Conservation (phyloP, 2,797 vertebrate species). For the Argya squamiceps region DNA sequence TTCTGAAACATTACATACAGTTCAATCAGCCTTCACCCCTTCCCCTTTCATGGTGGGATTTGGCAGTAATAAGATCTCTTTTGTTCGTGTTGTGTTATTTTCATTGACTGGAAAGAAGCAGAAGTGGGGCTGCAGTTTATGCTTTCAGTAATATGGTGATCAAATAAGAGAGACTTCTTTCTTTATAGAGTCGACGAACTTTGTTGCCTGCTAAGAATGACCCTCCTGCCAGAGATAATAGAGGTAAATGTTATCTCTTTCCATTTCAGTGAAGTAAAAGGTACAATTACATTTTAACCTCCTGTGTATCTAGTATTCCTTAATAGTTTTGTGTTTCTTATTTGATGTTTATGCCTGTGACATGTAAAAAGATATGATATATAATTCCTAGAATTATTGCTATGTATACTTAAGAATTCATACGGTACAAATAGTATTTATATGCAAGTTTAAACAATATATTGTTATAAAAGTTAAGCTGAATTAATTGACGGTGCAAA, state of each 20-base stretch:
- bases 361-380: not conserved
- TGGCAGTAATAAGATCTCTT: not conserved
- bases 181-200: constrained; percentile 83
- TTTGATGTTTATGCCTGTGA: not conserved
- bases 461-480: not conserved
- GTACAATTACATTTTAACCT: not conserved
- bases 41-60: not conserved
- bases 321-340: not conserved
- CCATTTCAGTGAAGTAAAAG: not conserved
- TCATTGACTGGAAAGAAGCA: not conserved
- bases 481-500: not conserved
- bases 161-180: constrained; percentile 18
- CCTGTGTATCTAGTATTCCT: not conserved
- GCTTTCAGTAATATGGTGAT: not conserved
- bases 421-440: not conserved
- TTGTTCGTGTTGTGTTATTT: not conserved
- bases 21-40: not conserved
- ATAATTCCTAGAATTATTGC: not conserved
- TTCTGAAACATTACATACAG: not conserved
- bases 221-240: constrained; percentile 86
- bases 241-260: constrained; percentile 79
- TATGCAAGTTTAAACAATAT: not conserved
- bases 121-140: not conserved
- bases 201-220: constrained; percentile 86
- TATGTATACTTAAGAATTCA: not conserved